Base-by-base conservation (phyloP, 2,113 vertebrate genomes). In the Indicator indicator region DNA sequence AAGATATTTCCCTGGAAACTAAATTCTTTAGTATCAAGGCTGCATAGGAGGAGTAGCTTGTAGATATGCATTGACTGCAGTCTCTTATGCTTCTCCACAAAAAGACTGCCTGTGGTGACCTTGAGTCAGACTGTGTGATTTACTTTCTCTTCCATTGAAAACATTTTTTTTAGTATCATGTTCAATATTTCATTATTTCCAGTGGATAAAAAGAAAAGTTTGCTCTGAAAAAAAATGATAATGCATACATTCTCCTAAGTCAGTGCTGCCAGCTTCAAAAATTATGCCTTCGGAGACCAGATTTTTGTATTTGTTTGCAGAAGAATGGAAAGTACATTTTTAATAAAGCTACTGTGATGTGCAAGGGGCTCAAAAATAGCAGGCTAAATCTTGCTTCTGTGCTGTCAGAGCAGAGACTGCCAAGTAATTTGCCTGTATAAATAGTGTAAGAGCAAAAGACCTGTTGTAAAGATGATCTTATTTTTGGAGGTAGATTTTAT, bases 101-200 rank as follows among this genome's bases (percentile, higher is more conserved):
- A 81, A 78, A 62, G 42, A 40, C 36, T 65, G 28, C 77, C 70
- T 56, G 27, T 27, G 7, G 56, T 32, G 62, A 68, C 73, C 72
- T 86, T 11, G 3, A 76, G 67, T 86, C 86, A 75, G 71, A 12
- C 32, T 54, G 5, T 46, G 9, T 62, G 54, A 90, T 85, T 85
- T 70, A 21, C 71, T 91, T 78, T 88, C 68, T 79, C 55, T 89
- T 91, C 54, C 48, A 79, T 96, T 96, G 73, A 87, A 92, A 96
- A 94, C 6, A 21, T 1, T 12, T 83, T 95, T 97, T 94, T 97
- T 90, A 19, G 86, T 77, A 67, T 9, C 21, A 7, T 73, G 36
- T 94, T 97, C 94, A 97, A 91, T 97, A 96, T 96, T 96, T 95
- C 32, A 96, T 91, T 95, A 83, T 96, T 94, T 97, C 72, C 71